Evolutionary conservation across 2,797 vertebrate genomes (phyloP), one percentile per base, ranked within the genome.

Genomic region (Miichthys miiuy): DNA sequence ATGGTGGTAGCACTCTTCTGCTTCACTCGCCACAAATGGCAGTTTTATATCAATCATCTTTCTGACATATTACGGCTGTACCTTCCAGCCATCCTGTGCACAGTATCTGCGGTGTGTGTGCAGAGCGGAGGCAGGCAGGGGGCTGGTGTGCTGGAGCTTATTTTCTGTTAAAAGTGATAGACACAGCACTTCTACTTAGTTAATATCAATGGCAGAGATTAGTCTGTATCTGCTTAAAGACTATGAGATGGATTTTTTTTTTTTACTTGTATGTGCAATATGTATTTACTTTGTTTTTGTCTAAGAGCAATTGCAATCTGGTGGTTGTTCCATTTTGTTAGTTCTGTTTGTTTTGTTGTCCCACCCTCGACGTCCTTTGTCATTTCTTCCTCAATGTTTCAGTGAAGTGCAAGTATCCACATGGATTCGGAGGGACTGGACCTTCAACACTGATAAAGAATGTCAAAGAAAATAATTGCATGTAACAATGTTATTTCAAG

Each of bases 401-500:
- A 75, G 89, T 91, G 85, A 83, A 89, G 66, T 75, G 60, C 57
- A 48, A 69, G 88, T 89, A 64, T 86, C 1, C 77, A 72, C 0
- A 20, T 89, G 92, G 91, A 90, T 92, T 88, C 76, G 89, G 81
- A 85, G 88, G 90, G 91, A 93, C 92, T 87, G 95, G 91, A 93
- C 91, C 72, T 57, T 94, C 91, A 90, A 88, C 81, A 77, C 86
- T 90, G 72, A 91, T 80, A 48, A 92, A 89, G 94, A 94, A 89
- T 92, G 79, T 92, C 88, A 91, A 89, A 87, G 84, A 88, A 93
- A 94, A 90, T 92, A 66, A 92, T 84, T 96, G 97, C 96, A 96
- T 97, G 97, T 95, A 95, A 95, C 91, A 81, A 93, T 95, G 85
- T 94, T 38, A 93, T 86, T 92, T 92, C 90, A 83, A 95, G 92